Evolutionary conservation across 1,140 invertebrate genomes (phyloP).

Genomic region (Nephotettix cincticeps): DNA sequence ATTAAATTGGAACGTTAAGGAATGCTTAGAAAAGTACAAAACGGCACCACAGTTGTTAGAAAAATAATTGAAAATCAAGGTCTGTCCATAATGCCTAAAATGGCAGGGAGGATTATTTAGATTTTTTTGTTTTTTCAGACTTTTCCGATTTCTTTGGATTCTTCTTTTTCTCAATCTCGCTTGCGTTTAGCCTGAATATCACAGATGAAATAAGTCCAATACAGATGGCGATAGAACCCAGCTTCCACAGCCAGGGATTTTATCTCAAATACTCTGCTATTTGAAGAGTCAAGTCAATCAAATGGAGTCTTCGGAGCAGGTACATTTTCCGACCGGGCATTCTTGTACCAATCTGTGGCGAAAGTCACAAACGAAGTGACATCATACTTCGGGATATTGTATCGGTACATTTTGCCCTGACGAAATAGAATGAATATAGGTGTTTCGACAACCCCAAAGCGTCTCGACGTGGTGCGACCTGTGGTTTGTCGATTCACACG

Average conservation of each 20-base stretch:
- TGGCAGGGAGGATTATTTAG: no score
- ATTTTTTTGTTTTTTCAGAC: not conserved
- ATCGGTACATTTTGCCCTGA: slow-evolving; percentile 82
- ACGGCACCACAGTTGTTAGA: no score
- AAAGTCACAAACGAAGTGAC: slow-evolving; percentile 75
- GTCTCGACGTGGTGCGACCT: slow-evolving; percentile 67
- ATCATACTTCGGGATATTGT: slow-evolving; percentile 72
- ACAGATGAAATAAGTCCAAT: slow-evolving; percentile 23
- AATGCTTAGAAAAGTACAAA: no score
- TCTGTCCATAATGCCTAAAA: no score
- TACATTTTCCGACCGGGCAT: slow-evolving; percentile 67
- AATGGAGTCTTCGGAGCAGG: slow-evolving; percentile 73
- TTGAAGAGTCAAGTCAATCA: slow-evolving; percentile 69
- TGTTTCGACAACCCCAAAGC: slow-evolving; percentile 72
- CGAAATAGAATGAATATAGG: slow-evolving; percentile 85
- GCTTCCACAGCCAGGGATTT: slow-evolving; percentile 67
- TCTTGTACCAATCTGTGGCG: slow-evolving; percentile 78
- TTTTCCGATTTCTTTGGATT: not conserved
- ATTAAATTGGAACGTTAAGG: no score
- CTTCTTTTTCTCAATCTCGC: not conserved
- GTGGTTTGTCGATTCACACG: slow-evolving; percentile 69
- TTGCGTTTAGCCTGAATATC: not conserved
- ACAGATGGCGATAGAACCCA: slow-evolving; percentile 45
- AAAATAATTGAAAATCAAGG: no score
- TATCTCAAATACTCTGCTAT: slow-evolving; percentile 60